Base-by-base conservation (phyloP, 2,888 invertebrate genomes). In the Drosophila melanosoma region DNA sequence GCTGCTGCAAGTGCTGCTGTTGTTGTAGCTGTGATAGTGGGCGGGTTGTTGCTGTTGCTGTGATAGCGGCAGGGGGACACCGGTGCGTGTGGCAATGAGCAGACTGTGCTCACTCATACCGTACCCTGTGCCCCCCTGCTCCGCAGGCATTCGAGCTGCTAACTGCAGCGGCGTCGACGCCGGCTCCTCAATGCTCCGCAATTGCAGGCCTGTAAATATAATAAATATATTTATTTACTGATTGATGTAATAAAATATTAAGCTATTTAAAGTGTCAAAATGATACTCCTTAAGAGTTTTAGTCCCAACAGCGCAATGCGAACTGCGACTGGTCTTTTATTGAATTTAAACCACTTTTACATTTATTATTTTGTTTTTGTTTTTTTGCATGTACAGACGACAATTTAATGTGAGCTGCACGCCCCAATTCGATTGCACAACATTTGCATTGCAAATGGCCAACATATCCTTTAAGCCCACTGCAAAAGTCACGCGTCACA, bases 111-210 rank as follows among this genome's bases (percentile, higher is more conserved):
- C 95, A 94, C 95, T 95, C 94, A 94, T 71, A 38, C 87, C 93
- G 94, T 95, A 94, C 90, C 92, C 93, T 94, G 95, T 94, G 93
- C 94, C 94, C 95, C 94, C 94, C 94, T 95, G 94, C 94, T 94
- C 94, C 93, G 95, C 94, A 94, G 89, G 82, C 91, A 95, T 95
- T 93, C 92, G 91, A 23, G 92, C 93, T 94, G 74, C 79, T 68
- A 84, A 69, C 80, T 85, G 88, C 69, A 86, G 77, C 74, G 90
- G 89, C 82, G 91, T 91, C 75, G 96, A 95, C 93, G 96, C 95
- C 94, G 96, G 96, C 94, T 96, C 96, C 94, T 96, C 96, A 94
- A 96, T 96, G 94, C 96, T 96, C 94, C 97, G 96, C 95, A 97
- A 94, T 94, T 96, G 97, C 94, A 97, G 95, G 94, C 97, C 97